Conservation (phyloP, 2,113 vertebrate genomes). For the Oryzias curvinotus region DNA sequence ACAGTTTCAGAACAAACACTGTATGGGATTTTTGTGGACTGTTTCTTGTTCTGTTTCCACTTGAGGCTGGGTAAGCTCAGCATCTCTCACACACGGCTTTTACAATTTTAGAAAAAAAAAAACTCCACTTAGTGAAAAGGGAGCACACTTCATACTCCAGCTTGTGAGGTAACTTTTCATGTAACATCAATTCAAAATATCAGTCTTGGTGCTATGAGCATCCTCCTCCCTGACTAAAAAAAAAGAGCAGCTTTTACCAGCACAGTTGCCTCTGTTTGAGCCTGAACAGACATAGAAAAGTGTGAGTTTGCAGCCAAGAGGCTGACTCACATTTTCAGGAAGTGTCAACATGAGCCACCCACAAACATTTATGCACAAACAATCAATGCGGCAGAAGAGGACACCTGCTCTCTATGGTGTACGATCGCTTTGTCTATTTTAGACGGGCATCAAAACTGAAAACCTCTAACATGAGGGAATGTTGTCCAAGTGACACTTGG, state of each 20-base stretch:
- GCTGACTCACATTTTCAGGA: conserved; percentile 67
- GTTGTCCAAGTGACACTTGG: too few relatives aligned
- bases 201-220: too few relatives aligned
- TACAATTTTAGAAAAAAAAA: too few relatives aligned
- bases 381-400: conserved; percentile 51
- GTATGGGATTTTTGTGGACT: conserved; percentile 42
- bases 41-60: conserved; percentile 32
- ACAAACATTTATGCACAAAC: conserved; percentile 53
- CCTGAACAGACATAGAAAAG: conserved; percentile 36
- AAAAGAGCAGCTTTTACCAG: too few relatives aligned
- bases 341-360: conserved; percentile 63
- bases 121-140: too few relatives aligned
- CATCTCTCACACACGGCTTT: too few relatives aligned
- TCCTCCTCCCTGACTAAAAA: too few relatives aligned
- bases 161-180: too few relatives aligned
- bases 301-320: conserved; percentile 28
- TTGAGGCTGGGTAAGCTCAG: conserved; percentile 5
- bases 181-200: too few relatives aligned
- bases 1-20: conserved; percentile 51
- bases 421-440: conserved; percentile 30
- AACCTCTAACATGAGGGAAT: neutral
- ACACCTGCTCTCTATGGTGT: conserved; percentile 40
- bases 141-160: too few relatives aligned
- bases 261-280: conserved; percentile 1
- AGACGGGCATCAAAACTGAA: conserved; percentile 30